Evolutionary conservation across 2,888 invertebrate species (phyloP).

Genomic region (Exocentrus adspersus): DNA sequence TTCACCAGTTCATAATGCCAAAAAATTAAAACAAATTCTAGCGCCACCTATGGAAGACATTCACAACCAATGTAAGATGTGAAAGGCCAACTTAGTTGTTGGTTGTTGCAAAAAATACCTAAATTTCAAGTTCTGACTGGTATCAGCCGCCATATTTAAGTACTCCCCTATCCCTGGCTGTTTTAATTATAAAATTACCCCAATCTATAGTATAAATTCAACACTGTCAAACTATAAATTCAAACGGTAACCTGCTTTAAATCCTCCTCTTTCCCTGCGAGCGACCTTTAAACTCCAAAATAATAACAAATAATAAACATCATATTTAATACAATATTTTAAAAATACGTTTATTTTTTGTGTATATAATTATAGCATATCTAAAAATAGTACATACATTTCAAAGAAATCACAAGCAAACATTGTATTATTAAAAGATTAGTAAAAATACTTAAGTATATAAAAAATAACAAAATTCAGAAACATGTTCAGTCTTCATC

Average conservation of each 20-base stretch:
- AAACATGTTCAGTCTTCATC: slow-evolving; percentile 33
- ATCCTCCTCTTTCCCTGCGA: too few relatives aligned
- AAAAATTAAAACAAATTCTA: not conserved
- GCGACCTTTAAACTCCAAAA: too few relatives aligned
- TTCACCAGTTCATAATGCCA: not conserved
- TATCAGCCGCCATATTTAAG: too few relatives aligned
- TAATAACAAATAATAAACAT: too few relatives aligned
- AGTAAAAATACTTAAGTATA: not conserved
- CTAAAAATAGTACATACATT: slow-evolving; percentile 8
- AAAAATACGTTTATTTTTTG: slow-evolving; percentile 8
- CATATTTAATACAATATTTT: not conserved
- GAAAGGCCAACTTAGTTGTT: too few relatives aligned
- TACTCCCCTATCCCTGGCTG: too few relatives aligned
- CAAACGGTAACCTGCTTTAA: too few relatives aligned
- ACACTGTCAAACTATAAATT: too few relatives aligned
- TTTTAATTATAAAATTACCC: too few relatives aligned
- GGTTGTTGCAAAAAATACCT: too few relatives aligned
- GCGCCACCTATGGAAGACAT: not conserved
- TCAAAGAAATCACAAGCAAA: slow-evolving; percentile 10
- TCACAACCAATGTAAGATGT: not conserved
- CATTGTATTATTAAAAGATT: not conserved
- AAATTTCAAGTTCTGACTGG: too few relatives aligned
- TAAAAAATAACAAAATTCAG: not conserved
- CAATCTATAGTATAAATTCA: too few relatives aligned
- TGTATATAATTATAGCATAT: not conserved